Evolutionary conservation across 30 jellyfish, hydroid and myxozoan species (phyloP), one percentile per base, ranked within the genome.

Genomic region (Chironex yamaguchii): DNA sequence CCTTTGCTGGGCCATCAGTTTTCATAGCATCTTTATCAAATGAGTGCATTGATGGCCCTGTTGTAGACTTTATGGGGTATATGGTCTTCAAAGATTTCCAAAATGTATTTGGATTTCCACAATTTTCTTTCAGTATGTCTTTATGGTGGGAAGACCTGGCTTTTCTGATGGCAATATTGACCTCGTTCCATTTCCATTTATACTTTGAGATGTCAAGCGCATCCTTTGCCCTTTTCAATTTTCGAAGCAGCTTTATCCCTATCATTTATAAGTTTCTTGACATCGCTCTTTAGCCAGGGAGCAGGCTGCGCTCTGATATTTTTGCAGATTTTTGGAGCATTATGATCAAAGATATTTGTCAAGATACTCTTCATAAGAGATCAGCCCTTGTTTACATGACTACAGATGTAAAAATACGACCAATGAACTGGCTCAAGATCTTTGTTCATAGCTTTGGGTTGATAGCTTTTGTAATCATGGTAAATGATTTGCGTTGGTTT

Each of bases 261-360:
- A 24, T 51, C 89, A 36, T 76, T 76, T 82, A 76, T 76, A 62
- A 25, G 54, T 75, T 75, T 75, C 20, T n/a, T n/a, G n/a, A 22
- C 52, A 0, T 78, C 90, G 21, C 26, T 62, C 36, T 22, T 78
- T 25, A 80, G 73, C 91, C 91, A 80, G 1, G 91, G 91, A 4
- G 91, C 71, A 21, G 91, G 91, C 75, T 63, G 63, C 14, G 84
- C 91, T 62, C 73, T 80, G 0, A 80, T 84, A 23, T 34, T 63
- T 42, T 80, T 80, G 52, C 21, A 4, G 9, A 80, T 65, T 65
- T 21, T 65, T 62, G 85, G 91, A 22, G 91, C 91, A 80, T 80
- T 82, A 24, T 26, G 52, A 2, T 80, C 73, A 25, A 80, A 65
- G 29, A 34, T 6, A 23, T 20, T 42, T 0, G 0, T 4, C 35